These are phyloP conservation scores for Agriopis aurantiaria DNA, from an alignment of 2,888 invertebrate species.

Conservation along the genomic window DNA sequence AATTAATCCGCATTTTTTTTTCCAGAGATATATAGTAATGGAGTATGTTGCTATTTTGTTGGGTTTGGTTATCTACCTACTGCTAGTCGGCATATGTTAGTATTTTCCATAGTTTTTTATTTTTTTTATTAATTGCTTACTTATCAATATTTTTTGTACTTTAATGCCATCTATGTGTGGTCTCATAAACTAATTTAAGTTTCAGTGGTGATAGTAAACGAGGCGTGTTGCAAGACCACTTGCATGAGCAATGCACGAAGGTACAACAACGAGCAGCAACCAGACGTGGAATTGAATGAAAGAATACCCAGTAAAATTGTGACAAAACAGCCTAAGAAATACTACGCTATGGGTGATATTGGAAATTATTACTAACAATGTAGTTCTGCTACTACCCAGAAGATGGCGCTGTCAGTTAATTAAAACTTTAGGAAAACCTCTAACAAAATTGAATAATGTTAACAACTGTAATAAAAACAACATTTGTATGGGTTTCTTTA, in stretches of 20 bases:
- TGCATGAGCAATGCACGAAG: constrained; percentile 63
- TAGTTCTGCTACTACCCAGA: constrained; percentile 37
- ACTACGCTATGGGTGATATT: constrained; percentile 42
- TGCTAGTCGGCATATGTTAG: constrained; percentile 68
- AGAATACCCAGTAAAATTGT: constrained; percentile 49
- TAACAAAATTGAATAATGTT: constrained; percentile 26
- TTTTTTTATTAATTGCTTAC: not conserved
- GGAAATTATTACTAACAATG: constrained; percentile 20
- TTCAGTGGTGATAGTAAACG: constrained; percentile 72
- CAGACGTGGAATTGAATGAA: constrained; percentile 65
- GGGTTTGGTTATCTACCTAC: constrained; percentile 64
- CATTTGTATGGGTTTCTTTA: constrained; percentile 41
- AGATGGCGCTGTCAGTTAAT: constrained; percentile 50
- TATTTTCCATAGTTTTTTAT: constrained; percentile 33
- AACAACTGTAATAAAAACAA: constrained; percentile 44
- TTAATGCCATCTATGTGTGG: constrained; percentile 42
- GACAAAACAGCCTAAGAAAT: constrained; percentile 41
- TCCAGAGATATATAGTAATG: constrained; percentile 48
- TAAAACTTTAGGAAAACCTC: not conserved
- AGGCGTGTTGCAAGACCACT: constrained; percentile 69
- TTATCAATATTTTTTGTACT: not conserved
- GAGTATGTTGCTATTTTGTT: constrained; percentile 59
- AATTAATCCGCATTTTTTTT: not conserved
- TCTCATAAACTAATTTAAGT: constrained; percentile 49
- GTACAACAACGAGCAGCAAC: constrained; percentile 42